Conservation (phyloP, 2,797 vertebrate genomes). For the Gephyroberyx darwinii region DNA sequence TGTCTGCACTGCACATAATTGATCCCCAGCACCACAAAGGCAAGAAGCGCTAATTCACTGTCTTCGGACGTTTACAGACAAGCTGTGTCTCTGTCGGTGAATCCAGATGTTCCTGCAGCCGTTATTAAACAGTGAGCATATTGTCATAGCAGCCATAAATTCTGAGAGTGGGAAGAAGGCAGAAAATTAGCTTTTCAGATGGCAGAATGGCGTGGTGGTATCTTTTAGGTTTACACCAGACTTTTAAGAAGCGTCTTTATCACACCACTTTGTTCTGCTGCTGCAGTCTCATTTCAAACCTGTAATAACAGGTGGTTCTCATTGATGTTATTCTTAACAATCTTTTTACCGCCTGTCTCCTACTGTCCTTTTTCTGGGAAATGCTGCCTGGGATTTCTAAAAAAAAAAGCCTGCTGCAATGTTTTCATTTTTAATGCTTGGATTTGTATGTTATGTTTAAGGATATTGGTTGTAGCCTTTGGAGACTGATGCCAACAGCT, state of each 20-base stretch:
- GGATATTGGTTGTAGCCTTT: too few species aligned
- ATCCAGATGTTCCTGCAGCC: slow-evolving; percentile 73
- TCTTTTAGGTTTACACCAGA: slow-evolving; percentile 60
- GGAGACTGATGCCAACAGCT: neutral
- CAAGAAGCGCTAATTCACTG: slow-evolving; percentile 8
- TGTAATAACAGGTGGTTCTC: slow-evolving; percentile 75
- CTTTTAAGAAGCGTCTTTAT: slow-evolving; percentile 54
- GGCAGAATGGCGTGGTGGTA: slow-evolving; percentile 37
- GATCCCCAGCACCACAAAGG: slow-evolving; percentile 17
- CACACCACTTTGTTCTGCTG: slow-evolving; percentile 66
- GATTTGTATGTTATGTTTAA: too few species aligned
- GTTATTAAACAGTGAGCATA: slow-evolving; percentile 63
- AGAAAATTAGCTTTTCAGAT: slow-evolving; percentile 73
- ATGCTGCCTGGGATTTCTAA: slow-evolving; percentile 39
- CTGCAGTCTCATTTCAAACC: slow-evolving; percentile 62
- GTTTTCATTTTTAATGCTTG: slow-evolving; percentile 27
- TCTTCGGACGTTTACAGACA: slow-evolving; percentile 35
- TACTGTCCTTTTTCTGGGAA: slow-evolving; percentile 51
- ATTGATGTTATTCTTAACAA: slow-evolving; percentile 63
- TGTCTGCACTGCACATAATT: slow-evolving; percentile 27
- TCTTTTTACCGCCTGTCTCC: slow-evolving; percentile 56
- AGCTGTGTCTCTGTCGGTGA: slow-evolving; percentile 27
- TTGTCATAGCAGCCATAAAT: slow-evolving; percentile 68
- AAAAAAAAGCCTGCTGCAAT: too few species aligned
- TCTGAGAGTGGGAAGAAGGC: slow-evolving; percentile 41